Evolutionary conservation across 1,140 invertebrate species (phyloP), one percentile per base, ranked within the genome.

Genomic region (Asobara japonica): DNA sequence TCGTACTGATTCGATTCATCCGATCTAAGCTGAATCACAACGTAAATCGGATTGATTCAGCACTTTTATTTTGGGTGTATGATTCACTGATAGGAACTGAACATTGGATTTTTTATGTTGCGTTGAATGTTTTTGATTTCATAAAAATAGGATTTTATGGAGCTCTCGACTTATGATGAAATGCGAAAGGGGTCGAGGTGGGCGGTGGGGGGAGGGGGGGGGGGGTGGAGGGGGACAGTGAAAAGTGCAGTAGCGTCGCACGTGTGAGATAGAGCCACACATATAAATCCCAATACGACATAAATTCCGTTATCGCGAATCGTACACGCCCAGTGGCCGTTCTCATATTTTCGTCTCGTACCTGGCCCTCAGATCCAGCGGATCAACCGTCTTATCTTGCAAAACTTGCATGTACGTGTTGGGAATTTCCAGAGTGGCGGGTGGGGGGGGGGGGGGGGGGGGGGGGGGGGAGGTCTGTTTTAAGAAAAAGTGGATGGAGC

Each of bases 281-380:
- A 22, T 56, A 56, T 81, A 80, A 82, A 82, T 82, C 81, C 82
- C 69, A 67, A 72, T 69, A 75, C 78, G 76, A 80, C 81, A 79
- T 82, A 82, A 82, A 82, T 82, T 82, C 79, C 73, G 82, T 82
- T 82, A 82, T 82, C 81, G 75, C 73, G 60, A 74, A 36, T 38
- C 74, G 77, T 79, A 78, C 76, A 56, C 51, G 51, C 51, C 51
- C 51, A 56, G 51, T 56, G 51, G 51, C 51, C 51, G 51, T 56
- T 56, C 51, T 56, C 22, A 56, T 56, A 56, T 56, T 56, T 56
- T 56, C 51, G 51, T 56, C 51, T 56, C 51, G 51, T 56, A 56
- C 20, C 51, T 56, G 22, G 10, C 51, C 51, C 18, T 25, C 13
- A 22, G 51, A 56, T 56, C 51, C 51, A 25, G 25, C 20, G 51